Percentiles rank a stretch among this genome's conserved stretches.
These are phyloP conservation scores for Ellobium chinense DNA, from an alignment of 2,888 invertebrate genomes.

Conservation along the genomic window DNA sequence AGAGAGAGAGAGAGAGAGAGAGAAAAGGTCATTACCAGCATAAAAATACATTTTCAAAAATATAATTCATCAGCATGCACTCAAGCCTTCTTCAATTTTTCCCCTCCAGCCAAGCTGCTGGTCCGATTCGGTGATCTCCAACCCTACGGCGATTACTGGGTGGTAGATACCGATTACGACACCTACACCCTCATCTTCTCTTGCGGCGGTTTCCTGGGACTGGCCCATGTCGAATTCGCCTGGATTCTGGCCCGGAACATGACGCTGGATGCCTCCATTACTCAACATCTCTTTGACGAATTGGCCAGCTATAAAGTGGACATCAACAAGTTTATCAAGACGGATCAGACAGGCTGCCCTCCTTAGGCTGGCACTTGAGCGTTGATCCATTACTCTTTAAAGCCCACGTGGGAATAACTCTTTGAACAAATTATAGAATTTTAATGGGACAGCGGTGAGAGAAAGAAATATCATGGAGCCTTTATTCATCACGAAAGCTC, in stretches of 20 bases:
- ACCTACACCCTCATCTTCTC: constrained; percentile 48
- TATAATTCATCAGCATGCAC: no score
- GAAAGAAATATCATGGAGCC: no score
- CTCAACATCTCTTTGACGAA: constrained; percentile 23
- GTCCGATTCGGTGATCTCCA: constrained; percentile 32
- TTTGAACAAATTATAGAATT: no score
- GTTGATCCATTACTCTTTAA: no score
- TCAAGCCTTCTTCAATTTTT: background rate
- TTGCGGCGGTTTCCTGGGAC: constrained; percentile 31
- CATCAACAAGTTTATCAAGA: constrained; percentile 27
- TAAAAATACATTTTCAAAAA: no score
- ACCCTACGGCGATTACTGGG: constrained; percentile 45
- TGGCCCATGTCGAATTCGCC: constrained; percentile 43
- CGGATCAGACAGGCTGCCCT: constrained; percentile 38
- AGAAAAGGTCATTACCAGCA: no score
- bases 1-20: no score
- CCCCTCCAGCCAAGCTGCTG: constrained; percentile 19
- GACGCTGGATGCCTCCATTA: constrained; percentile 7
- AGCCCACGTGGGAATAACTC: no score
- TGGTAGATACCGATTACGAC: constrained; percentile 46
- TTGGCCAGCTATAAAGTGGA: constrained; percentile 32
- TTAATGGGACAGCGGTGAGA: no score
- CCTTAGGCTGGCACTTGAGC: no score
- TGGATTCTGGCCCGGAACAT: constrained; percentile 41
- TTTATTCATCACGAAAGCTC: no score